These are phyloP conservation scores for Osmerus eperlanus DNA, from an alignment of 2,113 vertebrate species.

Conservation along the genomic window DNA sequence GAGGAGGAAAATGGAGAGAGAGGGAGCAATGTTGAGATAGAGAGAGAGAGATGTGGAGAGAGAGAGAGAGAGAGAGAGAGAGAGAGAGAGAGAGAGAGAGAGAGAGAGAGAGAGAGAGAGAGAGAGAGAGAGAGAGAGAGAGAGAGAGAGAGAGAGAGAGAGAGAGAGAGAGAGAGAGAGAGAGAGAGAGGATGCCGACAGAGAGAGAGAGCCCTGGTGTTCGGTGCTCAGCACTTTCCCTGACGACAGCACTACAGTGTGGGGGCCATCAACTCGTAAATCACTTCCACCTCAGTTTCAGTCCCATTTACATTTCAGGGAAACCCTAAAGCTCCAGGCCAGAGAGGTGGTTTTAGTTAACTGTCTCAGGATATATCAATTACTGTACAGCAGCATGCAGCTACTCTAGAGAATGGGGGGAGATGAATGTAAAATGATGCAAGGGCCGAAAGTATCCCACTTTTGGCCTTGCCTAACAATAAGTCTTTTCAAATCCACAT, in stretches of 20 bases:
- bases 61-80: not conserved
- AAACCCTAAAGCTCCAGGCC: constrained; percentile 51
- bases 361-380: constrained; percentile 60
- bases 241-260: constrained; percentile 50
- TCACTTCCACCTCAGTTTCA: constrained; percentile 51
- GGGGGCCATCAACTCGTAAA: constrained; percentile 62
- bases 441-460: not conserved
- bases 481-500: not conserved
- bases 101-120: constrained; percentile 5
- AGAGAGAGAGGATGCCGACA: not conserved
- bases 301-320: constrained; percentile 63
- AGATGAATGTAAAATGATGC: constrained; percentile 16
- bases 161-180: constrained; percentile 19
- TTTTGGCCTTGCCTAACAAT: not conserved
- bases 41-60: constrained; percentile 1
- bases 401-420: constrained; percentile 25
- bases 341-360: constrained; percentile 63
- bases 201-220: constrained; percentile 36
- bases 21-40: not conserved
- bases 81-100: constrained; percentile 1
- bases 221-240: constrained; percentile 61
- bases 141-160: not conserved
- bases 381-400: constrained; percentile 56
- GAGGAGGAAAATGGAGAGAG: constrained; percentile 32
- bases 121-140: constrained; percentile 10